Percentiles rank a stretch among this genome's conserved stretches.
phyloP scores from a whole-genome alignment of 2,888 invertebrate genomes.

The Philonicus albiceps region DNA sequence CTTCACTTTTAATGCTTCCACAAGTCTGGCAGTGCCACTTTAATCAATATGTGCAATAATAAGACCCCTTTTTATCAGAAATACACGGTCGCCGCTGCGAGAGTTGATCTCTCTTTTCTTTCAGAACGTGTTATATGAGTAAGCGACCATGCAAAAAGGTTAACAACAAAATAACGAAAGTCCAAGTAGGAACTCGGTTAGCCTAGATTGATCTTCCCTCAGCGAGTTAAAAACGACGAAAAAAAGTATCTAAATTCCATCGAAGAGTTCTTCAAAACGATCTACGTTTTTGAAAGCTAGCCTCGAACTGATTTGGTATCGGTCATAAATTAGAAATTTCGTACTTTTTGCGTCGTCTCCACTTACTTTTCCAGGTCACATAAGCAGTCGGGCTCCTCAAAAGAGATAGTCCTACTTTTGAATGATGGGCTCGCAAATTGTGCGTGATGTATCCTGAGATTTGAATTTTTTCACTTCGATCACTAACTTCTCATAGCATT shows the following conservation, averaged over 20 bases:
- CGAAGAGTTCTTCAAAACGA: slow-evolving; percentile 1
- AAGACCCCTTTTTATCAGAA: slow-evolving; percentile 25
- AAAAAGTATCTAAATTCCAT: slow-evolving; percentile 12
- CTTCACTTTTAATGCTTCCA: slow-evolving; percentile 12
- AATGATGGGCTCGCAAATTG: neutral
- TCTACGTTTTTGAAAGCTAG: neutral
- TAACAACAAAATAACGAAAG: slow-evolving; percentile 48
- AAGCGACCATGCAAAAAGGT: slow-evolving; percentile 47
- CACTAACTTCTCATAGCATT: neutral
- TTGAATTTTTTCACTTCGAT: neutral
- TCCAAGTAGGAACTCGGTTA: slow-evolving; percentile 32
- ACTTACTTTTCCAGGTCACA: slow-evolving; percentile 36
- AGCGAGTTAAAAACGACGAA: neutral
- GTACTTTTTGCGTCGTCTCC: neutral
- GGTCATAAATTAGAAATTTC: slow-evolving; percentile 10
- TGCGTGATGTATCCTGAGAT: neutral
- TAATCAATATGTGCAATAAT: slow-evolving; percentile 5
- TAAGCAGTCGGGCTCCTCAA: neutral
- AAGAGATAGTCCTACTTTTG: neutral
- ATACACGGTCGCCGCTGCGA: slow-evolving; percentile 4
- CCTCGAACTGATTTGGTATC: neutral
- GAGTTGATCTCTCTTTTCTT: slow-evolving; percentile 21
- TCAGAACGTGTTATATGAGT: slow-evolving; percentile 42
- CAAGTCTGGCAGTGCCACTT: slow-evolving; percentile 20
- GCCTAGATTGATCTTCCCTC: slow-evolving; percentile 28